phyloP scores from a whole-genome alignment of 2,113 vertebrate genomes.

The Echinops telfairi region DNA sequence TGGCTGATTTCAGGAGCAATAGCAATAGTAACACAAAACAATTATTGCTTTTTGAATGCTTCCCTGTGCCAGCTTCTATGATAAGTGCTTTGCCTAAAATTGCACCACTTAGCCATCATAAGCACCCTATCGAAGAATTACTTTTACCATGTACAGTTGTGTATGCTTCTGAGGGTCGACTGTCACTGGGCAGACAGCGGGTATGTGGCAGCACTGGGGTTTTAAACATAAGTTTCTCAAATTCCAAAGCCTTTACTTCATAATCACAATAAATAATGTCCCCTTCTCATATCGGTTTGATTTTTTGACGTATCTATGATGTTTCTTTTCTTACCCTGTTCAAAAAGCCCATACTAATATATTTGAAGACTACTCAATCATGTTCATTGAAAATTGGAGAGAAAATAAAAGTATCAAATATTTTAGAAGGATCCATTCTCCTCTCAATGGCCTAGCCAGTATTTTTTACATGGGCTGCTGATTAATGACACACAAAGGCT shows the following conservation, averaged over 20 bases:
- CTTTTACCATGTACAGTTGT: background rate
- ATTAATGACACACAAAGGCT: slow-evolving; percentile 36
- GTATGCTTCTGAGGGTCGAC: background rate
- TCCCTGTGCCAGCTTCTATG: background rate
- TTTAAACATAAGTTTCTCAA: background rate
- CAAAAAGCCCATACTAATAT: slow-evolving; percentile 19
- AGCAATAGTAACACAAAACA: background rate
- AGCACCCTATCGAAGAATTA: background rate
- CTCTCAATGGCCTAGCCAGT: slow-evolving; percentile 10
- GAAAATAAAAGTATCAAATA: slow-evolving; percentile 60
- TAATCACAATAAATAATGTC: slow-evolving; percentile 20
- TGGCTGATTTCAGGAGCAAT: background rate
- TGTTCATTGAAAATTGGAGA: slow-evolving; percentile 24
- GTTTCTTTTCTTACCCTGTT: background rate
- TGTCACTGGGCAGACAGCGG: background rate
- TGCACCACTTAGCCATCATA: background rate
- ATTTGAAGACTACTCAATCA: slow-evolving; percentile 47
- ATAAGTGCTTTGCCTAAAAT: background rate
- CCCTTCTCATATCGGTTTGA: background rate
- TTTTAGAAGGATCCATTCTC: slow-evolving; percentile 52
- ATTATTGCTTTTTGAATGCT: background rate
- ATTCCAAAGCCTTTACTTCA: background rate
- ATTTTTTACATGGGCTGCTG: slow-evolving; percentile 54
- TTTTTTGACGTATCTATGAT: slow-evolving; percentile 6
- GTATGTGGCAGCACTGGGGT: background rate